Evolutionary conservation across 2,113 vertebrate genomes (phyloP).

Genomic region (Ameiurus melas): DNA sequence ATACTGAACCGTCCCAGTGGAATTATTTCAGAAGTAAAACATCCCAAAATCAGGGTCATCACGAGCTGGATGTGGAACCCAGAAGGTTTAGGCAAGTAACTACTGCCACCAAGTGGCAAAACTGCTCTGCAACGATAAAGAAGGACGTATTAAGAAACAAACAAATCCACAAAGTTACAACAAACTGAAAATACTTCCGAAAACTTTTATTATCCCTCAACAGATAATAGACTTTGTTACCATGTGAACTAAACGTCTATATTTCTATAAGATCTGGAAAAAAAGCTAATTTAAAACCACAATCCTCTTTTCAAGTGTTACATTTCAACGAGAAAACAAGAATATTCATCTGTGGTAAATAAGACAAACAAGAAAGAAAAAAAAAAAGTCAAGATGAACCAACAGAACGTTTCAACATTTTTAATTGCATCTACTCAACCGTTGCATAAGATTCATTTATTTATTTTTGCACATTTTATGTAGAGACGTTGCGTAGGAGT

Average conservation of each 20-base stretch:
- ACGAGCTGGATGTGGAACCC: not conserved
- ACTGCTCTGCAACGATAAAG: not conserved
- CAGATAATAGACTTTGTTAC: not conserved
- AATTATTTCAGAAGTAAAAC: not conserved
- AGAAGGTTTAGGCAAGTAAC: not conserved
- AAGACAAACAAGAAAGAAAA: not conserved
- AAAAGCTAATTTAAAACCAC: not conserved
- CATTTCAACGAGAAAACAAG: slow-evolving; percentile 1
- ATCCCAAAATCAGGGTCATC: not conserved
- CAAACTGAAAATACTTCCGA: slow-evolving; percentile 3
- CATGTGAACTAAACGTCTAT: not conserved
- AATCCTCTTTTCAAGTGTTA: not conserved
- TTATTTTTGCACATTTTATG: not conserved
- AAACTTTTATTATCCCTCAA: slow-evolving; percentile 21
- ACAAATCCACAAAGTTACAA: not conserved
- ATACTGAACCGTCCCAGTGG: not conserved
- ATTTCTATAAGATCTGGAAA: slow-evolving; percentile 18
- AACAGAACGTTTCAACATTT: not conserved
- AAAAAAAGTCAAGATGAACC: not conserved
- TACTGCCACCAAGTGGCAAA: slow-evolving; percentile 13
- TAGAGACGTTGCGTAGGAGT: not conserved
- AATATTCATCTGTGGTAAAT: not conserved
- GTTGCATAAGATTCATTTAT: slow-evolving; percentile 14
- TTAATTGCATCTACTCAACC: slow-evolving; percentile 15
- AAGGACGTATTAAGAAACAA: not conserved